Evolutionary conservation across 1,140 invertebrate genomes (phyloP).

Genomic region (Helicorthomorpha holstii): DNA sequence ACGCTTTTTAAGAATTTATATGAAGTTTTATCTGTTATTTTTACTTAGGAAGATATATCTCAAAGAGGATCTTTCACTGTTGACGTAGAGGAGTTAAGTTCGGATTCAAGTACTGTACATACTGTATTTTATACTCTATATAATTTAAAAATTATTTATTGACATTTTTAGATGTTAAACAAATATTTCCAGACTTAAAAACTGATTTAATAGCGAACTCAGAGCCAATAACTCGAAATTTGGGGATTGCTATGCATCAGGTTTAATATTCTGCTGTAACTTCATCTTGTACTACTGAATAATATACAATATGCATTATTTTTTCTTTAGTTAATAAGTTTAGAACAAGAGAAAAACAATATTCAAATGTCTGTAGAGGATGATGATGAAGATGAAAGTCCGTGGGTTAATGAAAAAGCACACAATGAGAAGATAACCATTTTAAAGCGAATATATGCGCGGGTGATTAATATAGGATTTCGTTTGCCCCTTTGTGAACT

Average conservation of each 20-base stretch:
- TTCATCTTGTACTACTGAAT: neutral
- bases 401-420: neutral
- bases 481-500: slow-evolving; percentile 48
- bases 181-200: slow-evolving; percentile 22
- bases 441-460: slow-evolving; percentile 33
- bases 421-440: slow-evolving; percentile 21
- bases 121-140: neutral
- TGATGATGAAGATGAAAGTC: slow-evolving; percentile 5
- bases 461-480: slow-evolving; percentile 50
- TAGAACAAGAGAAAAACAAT: slow-evolving; percentile 8
- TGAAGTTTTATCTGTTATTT: neutral
- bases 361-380: slow-evolving; percentile 15
- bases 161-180: neutral
- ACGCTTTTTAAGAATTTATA: neutral
- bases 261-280: neutral
- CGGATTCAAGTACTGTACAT: neutral
- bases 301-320: neutral
- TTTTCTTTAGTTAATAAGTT: slow-evolving; percentile 3
- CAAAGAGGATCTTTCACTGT: neutral
- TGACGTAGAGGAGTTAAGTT: neutral
- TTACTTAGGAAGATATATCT: neutral
- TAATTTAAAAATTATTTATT: neutral
- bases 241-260: slow-evolving; percentile 43
- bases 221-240: slow-evolving; percentile 38
- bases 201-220: slow-evolving; percentile 45